phyloP scores from a whole-genome alignment of 2,113 vertebrate species.

The Tetrao urogallus region DNA sequence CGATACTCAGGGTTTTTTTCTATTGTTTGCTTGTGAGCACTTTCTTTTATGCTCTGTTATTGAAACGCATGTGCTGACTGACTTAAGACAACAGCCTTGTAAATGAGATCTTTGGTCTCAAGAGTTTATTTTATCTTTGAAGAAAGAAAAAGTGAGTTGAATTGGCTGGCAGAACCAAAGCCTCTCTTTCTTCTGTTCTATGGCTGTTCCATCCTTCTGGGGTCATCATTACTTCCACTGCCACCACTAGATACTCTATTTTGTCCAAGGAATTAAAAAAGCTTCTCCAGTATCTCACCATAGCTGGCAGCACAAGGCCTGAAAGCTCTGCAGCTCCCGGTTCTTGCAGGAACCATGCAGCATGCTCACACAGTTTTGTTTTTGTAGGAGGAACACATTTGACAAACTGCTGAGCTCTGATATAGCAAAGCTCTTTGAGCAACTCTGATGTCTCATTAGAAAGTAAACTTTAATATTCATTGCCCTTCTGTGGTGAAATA shows the following conservation, averaged over 20 bases:
- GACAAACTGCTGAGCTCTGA: background rate
- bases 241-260: background rate
- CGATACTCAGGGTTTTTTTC: background rate
- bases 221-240: background rate
- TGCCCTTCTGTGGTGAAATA: background rate
- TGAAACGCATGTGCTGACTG: slow-evolving; percentile 52
- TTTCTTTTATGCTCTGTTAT: slow-evolving; percentile 56
- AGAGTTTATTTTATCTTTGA: slow-evolving; percentile 67
- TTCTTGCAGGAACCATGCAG: background rate
- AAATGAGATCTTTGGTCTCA: slow-evolving; percentile 72
- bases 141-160: slow-evolving; percentile 64
- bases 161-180: slow-evolving; percentile 57
- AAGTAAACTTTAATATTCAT: background rate
- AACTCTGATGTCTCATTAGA: background rate
- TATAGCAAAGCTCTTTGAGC: background rate
- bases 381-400: background rate
- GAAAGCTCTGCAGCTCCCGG: slow-evolving; percentile 34
- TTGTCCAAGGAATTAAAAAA: background rate
- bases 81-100: slow-evolving; percentile 50
- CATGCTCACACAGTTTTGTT: background rate
- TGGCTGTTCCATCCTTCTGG: slow-evolving; percentile 51
- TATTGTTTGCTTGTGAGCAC: slow-evolving; percentile 36
- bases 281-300: background rate
- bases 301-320: background rate
- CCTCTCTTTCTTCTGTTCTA: slow-evolving; percentile 48